Evolutionary conservation across 2,888 invertebrate genomes (phyloP).

Genomic region (Cephus pygmeus): DNA sequence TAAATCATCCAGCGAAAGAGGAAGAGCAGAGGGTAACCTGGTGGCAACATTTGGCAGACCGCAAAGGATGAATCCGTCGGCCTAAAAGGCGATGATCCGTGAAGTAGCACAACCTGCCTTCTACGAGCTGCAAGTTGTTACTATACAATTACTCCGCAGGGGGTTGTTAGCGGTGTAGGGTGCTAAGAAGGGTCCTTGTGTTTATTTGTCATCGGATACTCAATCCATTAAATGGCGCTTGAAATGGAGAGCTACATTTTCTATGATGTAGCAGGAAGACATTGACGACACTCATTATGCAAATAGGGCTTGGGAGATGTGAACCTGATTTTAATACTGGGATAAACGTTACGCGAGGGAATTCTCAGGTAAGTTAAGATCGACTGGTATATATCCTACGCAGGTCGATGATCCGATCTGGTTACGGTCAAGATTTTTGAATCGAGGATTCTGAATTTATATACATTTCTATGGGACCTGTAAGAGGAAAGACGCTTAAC

Average conservation of each 20-base stretch:
- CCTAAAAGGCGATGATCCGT: slow-evolving; percentile 42
- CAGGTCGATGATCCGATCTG: background rate
- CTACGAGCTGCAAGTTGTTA: slow-evolving; percentile 31
- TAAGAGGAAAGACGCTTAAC: background rate
- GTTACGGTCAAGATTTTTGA: background rate
- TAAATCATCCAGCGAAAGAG: slow-evolving; percentile 6
- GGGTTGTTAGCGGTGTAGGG: slow-evolving; percentile 39
- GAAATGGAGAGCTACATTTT: background rate
- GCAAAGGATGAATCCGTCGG: slow-evolving; percentile 19
- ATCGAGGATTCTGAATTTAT: background rate
- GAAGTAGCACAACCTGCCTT: slow-evolving; percentile 43
- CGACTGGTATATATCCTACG: background rate
- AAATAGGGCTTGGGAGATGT: background rate
- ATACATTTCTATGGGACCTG: background rate
- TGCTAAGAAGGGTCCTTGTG: slow-evolving; percentile 14
- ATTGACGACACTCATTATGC: background rate
- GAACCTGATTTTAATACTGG: background rate
- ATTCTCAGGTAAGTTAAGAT: background rate
- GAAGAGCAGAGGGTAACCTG: slow-evolving; percentile 2
- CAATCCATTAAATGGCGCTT: slow-evolving; percentile 42
- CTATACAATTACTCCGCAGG: slow-evolving; percentile 50
- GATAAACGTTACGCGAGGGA: background rate
- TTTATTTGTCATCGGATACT: slow-evolving; percentile 45
- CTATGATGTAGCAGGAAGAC: background rate
- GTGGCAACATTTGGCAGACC: slow-evolving; percentile 33